These are phyloP conservation scores for Gallinago solitaria DNA, from an alignment of 2,797 vertebrate species.

Conservation along the genomic window DNA sequence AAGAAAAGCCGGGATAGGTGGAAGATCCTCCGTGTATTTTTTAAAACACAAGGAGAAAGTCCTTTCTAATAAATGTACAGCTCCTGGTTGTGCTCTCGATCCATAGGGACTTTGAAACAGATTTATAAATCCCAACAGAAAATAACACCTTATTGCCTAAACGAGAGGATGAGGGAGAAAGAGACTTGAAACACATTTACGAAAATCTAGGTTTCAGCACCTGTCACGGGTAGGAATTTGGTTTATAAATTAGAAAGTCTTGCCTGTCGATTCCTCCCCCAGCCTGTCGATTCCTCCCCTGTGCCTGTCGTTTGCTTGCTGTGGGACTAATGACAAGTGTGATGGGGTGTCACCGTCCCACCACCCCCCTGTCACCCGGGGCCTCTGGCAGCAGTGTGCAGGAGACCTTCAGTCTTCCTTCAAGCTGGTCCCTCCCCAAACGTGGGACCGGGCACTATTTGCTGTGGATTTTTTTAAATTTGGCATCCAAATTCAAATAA, in stretches of 20 bases:
- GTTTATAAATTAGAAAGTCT: background rate
- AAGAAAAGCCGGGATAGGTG: background rate
- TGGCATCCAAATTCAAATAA: background rate
- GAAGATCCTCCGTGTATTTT: background rate
- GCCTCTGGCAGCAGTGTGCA: background rate
- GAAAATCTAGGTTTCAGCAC: background rate
- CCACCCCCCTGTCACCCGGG: background rate
- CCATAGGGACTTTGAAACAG: background rate
- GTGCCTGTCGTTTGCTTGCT: background rate
- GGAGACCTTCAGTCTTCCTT: background rate
- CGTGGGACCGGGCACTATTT: background rate
- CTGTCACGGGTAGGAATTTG: background rate
- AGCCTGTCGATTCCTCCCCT: background rate
- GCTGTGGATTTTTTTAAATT: background rate
- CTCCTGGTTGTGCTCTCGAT: background rate
- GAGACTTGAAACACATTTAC: background rate
- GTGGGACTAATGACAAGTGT: background rate
- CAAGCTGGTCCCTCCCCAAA: background rate
- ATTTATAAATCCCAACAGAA: background rate
- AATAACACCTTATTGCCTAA: background rate
- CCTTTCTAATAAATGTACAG: background rate
- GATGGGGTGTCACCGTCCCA: background rate
- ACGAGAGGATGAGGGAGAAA: accelerated
- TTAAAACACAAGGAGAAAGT: background rate
- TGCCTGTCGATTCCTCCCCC: background rate